These are phyloP conservation scores for Eustalomyia histrio DNA, from an alignment of 2,888 invertebrate genomes.

Conservation along the genomic window DNA sequence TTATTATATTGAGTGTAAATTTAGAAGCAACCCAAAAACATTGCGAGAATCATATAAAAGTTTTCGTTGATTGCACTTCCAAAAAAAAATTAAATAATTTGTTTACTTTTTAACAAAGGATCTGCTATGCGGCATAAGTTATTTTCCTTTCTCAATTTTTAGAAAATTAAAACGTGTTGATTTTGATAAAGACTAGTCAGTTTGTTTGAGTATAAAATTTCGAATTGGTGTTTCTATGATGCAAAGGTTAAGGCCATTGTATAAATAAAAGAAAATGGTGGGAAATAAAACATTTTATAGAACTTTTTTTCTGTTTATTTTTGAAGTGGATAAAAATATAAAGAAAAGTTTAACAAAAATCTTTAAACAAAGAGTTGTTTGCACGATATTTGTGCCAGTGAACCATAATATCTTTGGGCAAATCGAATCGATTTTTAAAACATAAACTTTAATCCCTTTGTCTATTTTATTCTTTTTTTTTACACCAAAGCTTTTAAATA, in stretches of 20 bases:
- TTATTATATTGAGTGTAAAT: background rate
- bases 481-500: too few species aligned
- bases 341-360: too few species aligned
- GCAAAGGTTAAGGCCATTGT: constrained; percentile 47
- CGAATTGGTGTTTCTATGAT: background rate
- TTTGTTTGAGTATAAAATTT: constrained; percentile 13
- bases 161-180: constrained; percentile 53
- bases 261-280: background rate
- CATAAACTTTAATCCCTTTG: too few species aligned
- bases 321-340: too few species aligned
- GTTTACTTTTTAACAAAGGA: constrained; percentile 48
- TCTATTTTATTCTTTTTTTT: too few species aligned
- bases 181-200: constrained; percentile 14
- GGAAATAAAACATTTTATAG: background rate
- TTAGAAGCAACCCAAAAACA: constrained; percentile 2
- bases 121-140: constrained; percentile 25
- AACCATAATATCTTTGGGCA: too few species aligned
- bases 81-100: constrained; percentile 49
- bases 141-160: constrained; percentile 22
- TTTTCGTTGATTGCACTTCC: constrained; percentile 58
- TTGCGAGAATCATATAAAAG: constrained; percentile 18
- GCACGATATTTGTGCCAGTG: too few species aligned
- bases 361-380: too few species aligned
- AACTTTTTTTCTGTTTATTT: too few species aligned
- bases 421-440: too few species aligned